Evolutionary conservation across 2,113 vertebrate genomes (phyloP), one percentile per base, ranked within the genome.

Genomic region (Sapajus apella): DNA sequence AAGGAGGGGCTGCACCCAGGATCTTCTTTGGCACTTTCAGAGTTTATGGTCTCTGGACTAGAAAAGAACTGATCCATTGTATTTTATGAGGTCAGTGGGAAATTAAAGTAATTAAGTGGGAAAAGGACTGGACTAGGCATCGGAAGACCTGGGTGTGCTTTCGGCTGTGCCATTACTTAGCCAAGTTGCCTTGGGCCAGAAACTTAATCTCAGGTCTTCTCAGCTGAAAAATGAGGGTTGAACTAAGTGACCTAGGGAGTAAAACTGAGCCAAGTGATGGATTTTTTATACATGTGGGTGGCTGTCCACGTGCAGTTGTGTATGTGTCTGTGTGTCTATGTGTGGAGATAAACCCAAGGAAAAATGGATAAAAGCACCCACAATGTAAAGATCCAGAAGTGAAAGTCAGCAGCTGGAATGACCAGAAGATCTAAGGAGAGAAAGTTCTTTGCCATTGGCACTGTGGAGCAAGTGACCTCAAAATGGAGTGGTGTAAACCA

Each of bases 41-140:
- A 94, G 75, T 93, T 83, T 84, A 85, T 68, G 56, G 73, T 47
- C 82, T 95, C 87, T 76, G 55, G 35, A 32, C 79, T 79, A 87
- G 79, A 35, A 94, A 73, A 91, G n/a, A 77, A 84, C 43, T 23
- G 47, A 43, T 21, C 58, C 55, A 43, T 93, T 94, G 92, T 87
- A 75, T 94, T 95, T 90, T 87, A 92, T 82, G 96, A 97, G 75
- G 90, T 89, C 85, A 82, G 77, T 88, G 84, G 58, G 76, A 96
- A 97, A 91, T 95, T 73, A 91, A 95, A 95, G n/a, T 87, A 90
- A 94, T 92, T 84, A 91, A 82, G 75, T 13, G 30, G 43, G 50
- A 10, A 86, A 77, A 89, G 58, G n/a, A 61, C 45, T 32, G 80
- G 72, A 30, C 35, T 52, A 55, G n/a, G 47, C 47, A 47, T 93